Evolutionary conservation across 2,797 vertebrate genomes (phyloP), one percentile per base, ranked within the genome.

Genomic region (Cynopterus sphinx): DNA sequence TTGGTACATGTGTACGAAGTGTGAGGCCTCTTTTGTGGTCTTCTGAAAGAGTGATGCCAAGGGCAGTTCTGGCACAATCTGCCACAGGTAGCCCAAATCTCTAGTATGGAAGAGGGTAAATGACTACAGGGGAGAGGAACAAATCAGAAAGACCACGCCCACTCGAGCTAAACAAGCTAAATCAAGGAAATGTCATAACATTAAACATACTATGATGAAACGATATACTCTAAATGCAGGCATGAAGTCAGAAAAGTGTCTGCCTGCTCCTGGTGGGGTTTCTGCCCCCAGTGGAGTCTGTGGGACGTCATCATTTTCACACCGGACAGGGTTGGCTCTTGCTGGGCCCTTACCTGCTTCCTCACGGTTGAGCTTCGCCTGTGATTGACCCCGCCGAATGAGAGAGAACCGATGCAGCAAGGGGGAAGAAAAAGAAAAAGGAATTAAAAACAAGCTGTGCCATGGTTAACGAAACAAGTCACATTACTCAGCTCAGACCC

Each of bases 341-440:
- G 36, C 36, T 71, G 59, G 53, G 67, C 21, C 61, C 97, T 99
- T 99, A 99, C 99, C 99, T 99, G 99, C 97, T 99, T 99, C 97
- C 99, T 98, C 61, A 99, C 88, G 0, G 99, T 98, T 26, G 99
- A 99, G 98, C 99, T 99, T 96, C 99, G 99, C 92, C 99, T 98
- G 98, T 98, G 98, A 92, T 99, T 99, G 98, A 73, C 26, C 81
- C 85, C 92, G 15, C 16, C 22, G 5, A 87, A 61, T 39, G 91
- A 83, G 65, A 89, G 91, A 75, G n/a, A 67, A 9, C 31, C 65
- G 82, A 81, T 83, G 3, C 94, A 94, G 51, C 84, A 95, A 95
- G 81, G 95, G 91, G 87, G 74, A 81, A 84, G 77, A 91, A 81
- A 97, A 95, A 96, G 81, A 36, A 92, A 91, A 91, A n/a, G 73